phyloP scores from a whole-genome alignment of 2,797 vertebrate species.

The Leptatherina wallacei region DNA sequence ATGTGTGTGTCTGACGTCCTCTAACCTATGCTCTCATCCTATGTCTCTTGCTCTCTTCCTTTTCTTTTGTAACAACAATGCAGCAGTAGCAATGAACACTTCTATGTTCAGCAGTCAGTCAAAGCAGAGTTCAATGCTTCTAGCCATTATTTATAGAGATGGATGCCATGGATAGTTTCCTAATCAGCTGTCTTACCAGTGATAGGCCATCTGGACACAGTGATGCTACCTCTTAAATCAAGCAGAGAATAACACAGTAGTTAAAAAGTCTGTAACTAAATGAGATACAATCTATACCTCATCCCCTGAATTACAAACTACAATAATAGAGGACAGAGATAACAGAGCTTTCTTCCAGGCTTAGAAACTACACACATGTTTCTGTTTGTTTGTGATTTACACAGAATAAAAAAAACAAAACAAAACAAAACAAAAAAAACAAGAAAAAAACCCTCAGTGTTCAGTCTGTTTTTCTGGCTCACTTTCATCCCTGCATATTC shows the following conservation, averaged over 20 bases:
- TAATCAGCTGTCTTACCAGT: slow-evolving; percentile 75
- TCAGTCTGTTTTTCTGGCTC: background rate
- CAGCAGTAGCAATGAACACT: slow-evolving; percentile 45
- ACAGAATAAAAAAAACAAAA: background rate
- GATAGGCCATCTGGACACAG: slow-evolving; percentile 55
- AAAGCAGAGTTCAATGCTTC: slow-evolving; percentile 47
- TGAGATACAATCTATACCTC: slow-evolving; percentile 20
- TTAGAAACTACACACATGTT: background rate
- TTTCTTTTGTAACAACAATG: slow-evolving; percentile 49
- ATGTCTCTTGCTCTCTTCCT: slow-evolving; percentile 43
- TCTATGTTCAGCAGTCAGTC: slow-evolving; percentile 66
- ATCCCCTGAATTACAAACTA: slow-evolving; percentile 1
- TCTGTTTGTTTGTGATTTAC: background rate
- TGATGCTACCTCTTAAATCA: slow-evolving; percentile 56
- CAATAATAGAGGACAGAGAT: slow-evolving; percentile 6
- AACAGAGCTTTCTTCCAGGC: background rate
- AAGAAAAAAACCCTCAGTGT: too few relatives aligned
- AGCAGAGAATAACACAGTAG: slow-evolving; percentile 20
- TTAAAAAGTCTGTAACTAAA: slow-evolving; percentile 22
- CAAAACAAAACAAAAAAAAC: background rate
- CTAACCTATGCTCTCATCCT: slow-evolving; percentile 32
- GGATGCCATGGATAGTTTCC: slow-evolving; percentile 80
- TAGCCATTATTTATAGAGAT: slow-evolving; percentile 81
- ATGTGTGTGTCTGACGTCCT: background rate
- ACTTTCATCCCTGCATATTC: background rate